Evolutionary conservation across 2,888 invertebrate genomes (phyloP), one percentile per base, ranked within the genome.

Genomic region (Xestia sexstrigata): DNA sequence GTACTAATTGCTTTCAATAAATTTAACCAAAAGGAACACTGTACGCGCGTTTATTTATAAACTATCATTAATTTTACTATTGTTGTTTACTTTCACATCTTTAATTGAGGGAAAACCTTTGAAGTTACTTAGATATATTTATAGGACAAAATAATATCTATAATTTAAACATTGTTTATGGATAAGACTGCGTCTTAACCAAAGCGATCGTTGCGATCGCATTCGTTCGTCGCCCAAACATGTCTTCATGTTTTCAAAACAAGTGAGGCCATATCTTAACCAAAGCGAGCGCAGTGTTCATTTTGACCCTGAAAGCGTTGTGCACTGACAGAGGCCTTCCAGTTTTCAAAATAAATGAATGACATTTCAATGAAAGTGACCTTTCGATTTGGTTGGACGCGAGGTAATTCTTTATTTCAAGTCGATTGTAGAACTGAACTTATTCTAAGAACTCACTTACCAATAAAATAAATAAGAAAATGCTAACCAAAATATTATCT

Each of bases 1-100:
- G 63, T 26, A 63, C 68, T 78, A 65, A 81, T 82, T 69, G 65
- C 69, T 30, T 39, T 26, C 55, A 45, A 76, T 83, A 69, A 72
- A 81, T 78, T 60, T 26, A 72, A 67, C 49, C 35, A 67, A 52
- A 42, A 71, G 39, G 62, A 39, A 60, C 71, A 55, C 23, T 39
- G 42, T 60, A 15, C 20, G 6, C 7, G 30, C 3, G 30, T 20
- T 20, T 77, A 82, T 82, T 71, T 81, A 72, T 77, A 67, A 47
- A 71, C 47, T 39, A n/a, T 15, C 30, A 68, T 82, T 82, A 13
- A 35, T 82, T 81, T 67, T 20, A 67, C 55, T 23, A 69, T 77
- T 68, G 39, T 81, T 71, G 49, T 68, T 68, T 63, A 65, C n/a
- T 71, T 76, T 49, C n/a, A 42, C 58, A 11, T 15, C 1, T 35